These are phyloP conservation scores for Pungitius pungitius DNA, from an alignment of 2,113 vertebrate species.

Conservation along the genomic window DNA sequence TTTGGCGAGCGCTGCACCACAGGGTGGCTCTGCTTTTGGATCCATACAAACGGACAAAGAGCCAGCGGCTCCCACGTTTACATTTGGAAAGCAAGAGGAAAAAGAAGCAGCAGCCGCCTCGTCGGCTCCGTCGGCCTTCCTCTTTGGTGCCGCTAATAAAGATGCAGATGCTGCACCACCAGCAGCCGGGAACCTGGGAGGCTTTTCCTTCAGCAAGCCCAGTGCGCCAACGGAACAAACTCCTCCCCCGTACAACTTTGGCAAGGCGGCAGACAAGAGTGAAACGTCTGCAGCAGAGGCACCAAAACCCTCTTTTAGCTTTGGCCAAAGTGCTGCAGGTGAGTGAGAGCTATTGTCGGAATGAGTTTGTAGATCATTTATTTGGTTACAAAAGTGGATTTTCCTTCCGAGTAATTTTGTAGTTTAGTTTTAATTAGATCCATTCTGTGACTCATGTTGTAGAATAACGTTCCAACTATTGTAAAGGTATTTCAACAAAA, in stretches of 20 bases:
- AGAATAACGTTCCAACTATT: too few species aligned
- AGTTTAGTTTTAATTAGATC: neutral
- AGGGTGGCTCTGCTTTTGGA: slow-evolving; percentile 58
- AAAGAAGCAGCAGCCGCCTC: slow-evolving; percentile 77
- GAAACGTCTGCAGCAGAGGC: slow-evolving; percentile 78
- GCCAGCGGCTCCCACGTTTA: slow-evolving; percentile 74
- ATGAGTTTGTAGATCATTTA: neutral
- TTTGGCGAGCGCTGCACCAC: slow-evolving; percentile 57
- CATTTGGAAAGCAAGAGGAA: slow-evolving; percentile 88
- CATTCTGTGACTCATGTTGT: too few species aligned
- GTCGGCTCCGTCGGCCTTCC: slow-evolving; percentile 67
- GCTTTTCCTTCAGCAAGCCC: slow-evolving; percentile 86
- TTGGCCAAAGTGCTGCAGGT: slow-evolving; percentile 83
- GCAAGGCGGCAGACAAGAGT: slow-evolving; percentile 84
- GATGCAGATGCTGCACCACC: slow-evolving; percentile 76
- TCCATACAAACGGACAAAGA: slow-evolving; percentile 67
- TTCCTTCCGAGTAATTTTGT: neutral
- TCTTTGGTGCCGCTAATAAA: slow-evolving; percentile 82
- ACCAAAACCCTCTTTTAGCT: slow-evolving; percentile 83
- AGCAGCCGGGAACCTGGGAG: slow-evolving; percentile 39
- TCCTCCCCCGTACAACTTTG: slow-evolving; percentile 78
- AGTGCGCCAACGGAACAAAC: slow-evolving; percentile 86
- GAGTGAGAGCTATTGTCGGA: slow-evolving; percentile 19
- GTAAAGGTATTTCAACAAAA: too few species aligned
- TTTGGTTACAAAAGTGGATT: too few species aligned